Evolutionary conservation across 2,888 invertebrate species (phyloP).

Genomic region (Tineola bisselliella): DNA sequence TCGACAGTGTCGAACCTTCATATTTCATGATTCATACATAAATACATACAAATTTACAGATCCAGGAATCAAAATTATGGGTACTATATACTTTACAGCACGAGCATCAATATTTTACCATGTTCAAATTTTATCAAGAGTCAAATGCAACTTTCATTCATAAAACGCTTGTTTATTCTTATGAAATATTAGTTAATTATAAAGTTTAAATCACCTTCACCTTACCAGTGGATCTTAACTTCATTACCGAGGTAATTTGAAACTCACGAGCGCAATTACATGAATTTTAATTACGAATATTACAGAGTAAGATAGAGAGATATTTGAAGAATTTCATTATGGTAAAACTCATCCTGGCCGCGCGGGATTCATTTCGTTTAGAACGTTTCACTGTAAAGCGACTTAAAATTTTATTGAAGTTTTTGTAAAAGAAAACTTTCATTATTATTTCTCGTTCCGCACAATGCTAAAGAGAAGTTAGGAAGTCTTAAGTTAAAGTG

Average conservation of each 20-base stretch:
- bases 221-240: not conserved
- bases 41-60: no score
- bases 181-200: not conserved
- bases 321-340: conserved; percentile 65
- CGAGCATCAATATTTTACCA: no score
- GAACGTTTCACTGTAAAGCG: conserved; percentile 33
- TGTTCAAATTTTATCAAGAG: no score
- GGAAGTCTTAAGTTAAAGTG: conserved; percentile 6
- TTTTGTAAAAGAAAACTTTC: conserved; percentile 43
- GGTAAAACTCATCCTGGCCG: conserved; percentile 18
- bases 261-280: conserved; percentile 35
- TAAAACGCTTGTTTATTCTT: not conserved
- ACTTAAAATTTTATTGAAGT: conserved; percentile 46
- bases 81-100: no score
- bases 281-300: conserved; percentile 41
- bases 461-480: conserved; percentile 24
- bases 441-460: conserved; percentile 37
- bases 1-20: no score
- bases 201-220: conserved; percentile 4
- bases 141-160: not conserved
- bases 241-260: conserved; percentile 3
- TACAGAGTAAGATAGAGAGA: conserved; percentile 36
- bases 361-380: conserved; percentile 22
- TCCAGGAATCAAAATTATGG: no score
- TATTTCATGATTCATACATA: no score